Conservation (phyloP, 1,140 invertebrate genomes). For the Linepithema humile region DNA sequence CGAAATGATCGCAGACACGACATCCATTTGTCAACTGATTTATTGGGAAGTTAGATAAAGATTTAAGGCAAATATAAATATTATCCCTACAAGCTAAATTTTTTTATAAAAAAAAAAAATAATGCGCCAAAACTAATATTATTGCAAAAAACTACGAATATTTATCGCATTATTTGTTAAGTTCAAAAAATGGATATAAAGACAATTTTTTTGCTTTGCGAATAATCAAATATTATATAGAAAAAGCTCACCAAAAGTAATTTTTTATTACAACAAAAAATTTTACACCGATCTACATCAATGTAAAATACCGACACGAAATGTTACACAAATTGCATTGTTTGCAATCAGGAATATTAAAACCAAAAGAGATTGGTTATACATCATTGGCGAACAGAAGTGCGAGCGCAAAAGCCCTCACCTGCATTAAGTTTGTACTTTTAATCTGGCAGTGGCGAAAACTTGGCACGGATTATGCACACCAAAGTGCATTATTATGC, state of each 20-base stretch:
- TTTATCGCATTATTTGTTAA: no score
- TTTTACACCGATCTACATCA: no score
- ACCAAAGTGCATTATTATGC: slow-evolving; percentile 64
- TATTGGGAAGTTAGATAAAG: neutral
- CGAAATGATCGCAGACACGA: neutral
- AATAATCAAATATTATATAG: neutral
- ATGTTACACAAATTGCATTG: no score
- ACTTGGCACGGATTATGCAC: slow-evolving; percentile 65
- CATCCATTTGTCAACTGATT: neutral
- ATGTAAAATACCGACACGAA: no score
- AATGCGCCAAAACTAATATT: no score
- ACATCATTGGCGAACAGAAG: slow-evolving; percentile 24
- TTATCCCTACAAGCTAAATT: neutral
- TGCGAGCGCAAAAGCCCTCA: slow-evolving; percentile 15
- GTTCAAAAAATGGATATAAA: neutral
- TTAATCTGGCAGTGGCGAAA: slow-evolving; percentile 61
- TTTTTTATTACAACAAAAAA: no score
- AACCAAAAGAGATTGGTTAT: slow-evolving; percentile 9
- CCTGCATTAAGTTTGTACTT: slow-evolving; percentile 53
- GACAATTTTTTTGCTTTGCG: neutral
- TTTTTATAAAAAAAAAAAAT: neutral
- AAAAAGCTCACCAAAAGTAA: no score
- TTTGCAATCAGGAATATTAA: slow-evolving; percentile 17
- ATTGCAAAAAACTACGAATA: no score
- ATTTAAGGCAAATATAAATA: neutral